A percentile compares a stretch with the other conserved stretches of the same genome.
phyloP scores from a whole-genome alignment of 2,888 invertebrate species.

The Xanthostigma xanthostigma region DNA sequence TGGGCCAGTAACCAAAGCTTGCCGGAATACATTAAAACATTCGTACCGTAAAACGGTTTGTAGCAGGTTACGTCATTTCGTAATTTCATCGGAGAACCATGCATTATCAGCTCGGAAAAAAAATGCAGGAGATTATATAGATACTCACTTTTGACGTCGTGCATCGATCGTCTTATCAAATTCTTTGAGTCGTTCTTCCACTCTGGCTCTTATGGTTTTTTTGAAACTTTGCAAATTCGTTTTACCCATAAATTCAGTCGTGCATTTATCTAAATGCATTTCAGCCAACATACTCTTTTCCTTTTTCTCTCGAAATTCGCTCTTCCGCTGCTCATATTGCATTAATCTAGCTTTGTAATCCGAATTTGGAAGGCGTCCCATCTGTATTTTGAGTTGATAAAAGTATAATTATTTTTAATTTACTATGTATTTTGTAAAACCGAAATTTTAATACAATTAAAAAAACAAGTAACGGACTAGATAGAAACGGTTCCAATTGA shows the following conservation, averaged over 20 bases:
- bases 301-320: slow-evolving; percentile 7
- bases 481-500: too few relatives aligned
- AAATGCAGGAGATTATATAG: too few relatives aligned
- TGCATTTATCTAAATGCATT: not conserved
- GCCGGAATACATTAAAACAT: too few relatives aligned
- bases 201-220: slow-evolving; percentile 3
- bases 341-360: slow-evolving; percentile 17
- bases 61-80: too few relatives aligned
- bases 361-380: slow-evolving; percentile 19
- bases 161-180: not conserved
- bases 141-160: slow-evolving; percentile 1
- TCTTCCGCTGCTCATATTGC: slow-evolving; percentile 19
- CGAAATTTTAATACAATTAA: too few relatives aligned
- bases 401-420: not conserved
- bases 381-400: slow-evolving; percentile 11
- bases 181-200: slow-evolving; percentile 6
- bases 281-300: not conserved
- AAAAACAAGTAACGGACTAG: too few relatives aligned
- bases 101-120: too few relatives aligned
- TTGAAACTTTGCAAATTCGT: not conserved
- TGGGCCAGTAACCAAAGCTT: too few relatives aligned
- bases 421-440: too few relatives aligned
- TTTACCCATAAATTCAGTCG: not conserved
- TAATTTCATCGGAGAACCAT: not conserved
- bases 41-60: too few relatives aligned